These are phyloP conservation scores for Gnathonemus echidnorhynchus DNA, from an alignment of 2,113 vertebrate species.

Conservation along the genomic window DNA sequence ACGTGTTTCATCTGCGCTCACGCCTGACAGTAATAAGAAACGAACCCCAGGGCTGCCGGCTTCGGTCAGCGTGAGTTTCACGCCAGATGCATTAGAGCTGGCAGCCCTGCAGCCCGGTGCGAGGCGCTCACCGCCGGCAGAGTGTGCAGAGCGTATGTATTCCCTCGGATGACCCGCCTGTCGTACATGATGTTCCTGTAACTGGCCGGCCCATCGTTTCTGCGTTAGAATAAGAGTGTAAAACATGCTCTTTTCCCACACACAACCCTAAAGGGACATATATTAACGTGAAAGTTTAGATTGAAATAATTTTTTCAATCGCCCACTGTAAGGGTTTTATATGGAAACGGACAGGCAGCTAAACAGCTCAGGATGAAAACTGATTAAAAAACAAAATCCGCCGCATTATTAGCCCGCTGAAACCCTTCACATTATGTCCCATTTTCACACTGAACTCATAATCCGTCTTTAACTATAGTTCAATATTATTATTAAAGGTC, in stretches of 20 bases:
- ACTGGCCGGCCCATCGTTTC: constrained; percentile 43
- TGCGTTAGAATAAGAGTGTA: constrained; percentile 40
- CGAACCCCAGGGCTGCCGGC: background rate
- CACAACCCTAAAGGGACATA: background rate
- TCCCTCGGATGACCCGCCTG: constrained; percentile 81
- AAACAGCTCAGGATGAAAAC: background rate
- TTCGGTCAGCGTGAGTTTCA: background rate
- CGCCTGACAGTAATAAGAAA: background rate
- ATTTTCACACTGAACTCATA: background rate
- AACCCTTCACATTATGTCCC: background rate
- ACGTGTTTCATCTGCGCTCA: background rate
- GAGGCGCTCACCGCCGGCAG: constrained; percentile 48
- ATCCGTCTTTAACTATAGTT: background rate
- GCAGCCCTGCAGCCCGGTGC: background rate
- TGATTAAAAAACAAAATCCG: background rate
- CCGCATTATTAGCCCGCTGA: background rate
- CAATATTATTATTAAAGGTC: background rate
- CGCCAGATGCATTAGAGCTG: background rate
- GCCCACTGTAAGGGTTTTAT: background rate
- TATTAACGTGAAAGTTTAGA: background rate
- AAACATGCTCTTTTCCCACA: background rate
- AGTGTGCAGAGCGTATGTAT: constrained; percentile 60
- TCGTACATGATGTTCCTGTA: constrained; percentile 85
- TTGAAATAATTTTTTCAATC: background rate
- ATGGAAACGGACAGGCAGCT: background rate